Base-by-base conservation (phyloP, 1,140 invertebrate species). In the Apis dorsata region DNA sequence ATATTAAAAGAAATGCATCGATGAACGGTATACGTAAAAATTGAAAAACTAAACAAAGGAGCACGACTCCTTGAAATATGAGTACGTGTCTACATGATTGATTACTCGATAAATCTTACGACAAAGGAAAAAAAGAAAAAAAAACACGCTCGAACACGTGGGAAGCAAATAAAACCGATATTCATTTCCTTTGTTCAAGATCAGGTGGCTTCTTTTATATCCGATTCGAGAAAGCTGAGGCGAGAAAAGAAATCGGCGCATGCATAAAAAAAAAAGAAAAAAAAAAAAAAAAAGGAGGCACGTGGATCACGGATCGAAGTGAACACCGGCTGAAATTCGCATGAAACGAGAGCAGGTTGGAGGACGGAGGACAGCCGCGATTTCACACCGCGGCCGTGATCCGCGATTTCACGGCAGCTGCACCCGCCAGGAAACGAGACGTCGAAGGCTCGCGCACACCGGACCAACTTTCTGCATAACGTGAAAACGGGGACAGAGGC, bases 341-440 rank as follows among this genome's bases (percentile, higher is more conserved):
- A 19, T 28, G 74, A 86, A 87, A 78, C 55, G 78, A 77, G 78
- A 88, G 78, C 81, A 68, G 19, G 12, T 44, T 81, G 78, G 44
- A 85, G 63, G 66, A 12, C 34, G 1, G 53, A 55, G 82, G 76
- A 85, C 79, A 87, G 87, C 65, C 74, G 81, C 83, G 89, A 90
- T 90, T 90, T 90, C 86, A 86, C 87, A 83, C 85, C 88, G 83
- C 85, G 85, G 73, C 84, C 72, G 87, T 89, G 89, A 90, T 90
- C 63, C 87, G 89, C 85, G 86, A 89, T 89, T 89, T 89, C 89
- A 84, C 86, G 72, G 79, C 86, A 86, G 82, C 86, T 86, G 88
- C 85, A 83, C 84, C 72, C 57, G 75, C 57, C 85, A 88, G 89
- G 87, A 90, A 90, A 77, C 88, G 80, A 88, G 85, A 77, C 86